phyloP scores from a whole-genome alignment of 2,113 vertebrate species.

The Mormyrus iriodes region DNA sequence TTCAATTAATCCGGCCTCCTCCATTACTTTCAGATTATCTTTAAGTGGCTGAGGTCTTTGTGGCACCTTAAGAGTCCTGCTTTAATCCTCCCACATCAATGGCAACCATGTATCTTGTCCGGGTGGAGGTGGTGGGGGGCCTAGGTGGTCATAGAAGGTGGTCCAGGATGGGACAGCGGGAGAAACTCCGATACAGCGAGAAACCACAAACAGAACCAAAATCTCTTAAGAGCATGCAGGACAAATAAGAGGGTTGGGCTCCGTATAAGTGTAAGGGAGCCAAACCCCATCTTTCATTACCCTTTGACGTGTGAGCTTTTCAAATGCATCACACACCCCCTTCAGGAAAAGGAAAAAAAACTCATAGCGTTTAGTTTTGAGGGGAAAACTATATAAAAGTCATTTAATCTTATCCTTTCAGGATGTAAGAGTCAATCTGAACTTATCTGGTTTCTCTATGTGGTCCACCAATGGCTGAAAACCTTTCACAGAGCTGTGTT shows the following conservation, averaged over 20 bases:
- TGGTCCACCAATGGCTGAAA: background rate
- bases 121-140: conserved; percentile 56
- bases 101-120: conserved; percentile 66
- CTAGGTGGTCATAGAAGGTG: conserved; percentile 70
- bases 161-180: conserved; percentile 64
- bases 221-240: conserved; percentile 69
- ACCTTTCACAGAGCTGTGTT: background rate
- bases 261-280: conserved; percentile 48
- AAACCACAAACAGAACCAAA: conserved; percentile 69
- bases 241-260: conserved; percentile 68
- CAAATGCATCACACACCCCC: conserved; percentile 63
- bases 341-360: background rate
- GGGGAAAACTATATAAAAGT: background rate
- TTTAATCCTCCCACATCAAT: conserved; percentile 62
- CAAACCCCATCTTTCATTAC: conserved; percentile 74
- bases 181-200: conserved; percentile 62
- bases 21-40: conserved; percentile 78
- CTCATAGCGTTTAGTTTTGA: background rate
- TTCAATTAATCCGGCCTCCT: conserved; percentile 73
- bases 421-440: background rate
- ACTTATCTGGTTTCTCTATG: background rate
- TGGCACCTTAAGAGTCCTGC: conserved; percentile 54
- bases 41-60: conserved; percentile 71
- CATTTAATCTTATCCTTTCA: background rate
- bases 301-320: conserved; percentile 69